Evolutionary conservation across 2,888 invertebrate genomes (phyloP).

Genomic region (Nezara viridula): DNA sequence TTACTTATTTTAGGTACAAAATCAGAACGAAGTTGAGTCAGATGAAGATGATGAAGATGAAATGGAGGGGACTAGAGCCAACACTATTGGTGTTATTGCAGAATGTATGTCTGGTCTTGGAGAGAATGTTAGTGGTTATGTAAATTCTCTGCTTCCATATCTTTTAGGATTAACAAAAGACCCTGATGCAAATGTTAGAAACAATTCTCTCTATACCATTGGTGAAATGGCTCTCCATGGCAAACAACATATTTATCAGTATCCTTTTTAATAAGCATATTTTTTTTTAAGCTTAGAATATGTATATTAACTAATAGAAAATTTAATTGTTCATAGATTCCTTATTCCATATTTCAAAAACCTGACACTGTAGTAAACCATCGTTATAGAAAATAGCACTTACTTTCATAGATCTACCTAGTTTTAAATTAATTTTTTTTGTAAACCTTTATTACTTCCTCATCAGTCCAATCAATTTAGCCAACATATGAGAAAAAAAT

Average conservation of each 20-base stretch:
- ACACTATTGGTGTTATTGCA: slow-evolving; percentile 75
- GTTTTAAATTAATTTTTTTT: background rate
- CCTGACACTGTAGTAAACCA: no score
- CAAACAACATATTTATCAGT: slow-evolving; percentile 76
- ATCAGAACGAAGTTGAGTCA: slow-evolving; percentile 76
- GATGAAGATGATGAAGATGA: slow-evolving; percentile 69
- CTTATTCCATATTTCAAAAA: no score
- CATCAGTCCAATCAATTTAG: no score
- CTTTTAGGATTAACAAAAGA: slow-evolving; percentile 76
- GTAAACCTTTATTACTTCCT: slow-evolving; percentile 66
- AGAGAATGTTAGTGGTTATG: slow-evolving; percentile 71
- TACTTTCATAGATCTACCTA: no score
- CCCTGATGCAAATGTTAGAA: slow-evolving; percentile 79
- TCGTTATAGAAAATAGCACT: no score
- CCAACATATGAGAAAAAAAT: no score
- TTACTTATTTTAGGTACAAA: slow-evolving; percentile 70
- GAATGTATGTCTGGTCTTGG: slow-evolving; percentile 79
- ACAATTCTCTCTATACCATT: slow-evolving; percentile 82
- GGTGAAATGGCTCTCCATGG: slow-evolving; percentile 81
- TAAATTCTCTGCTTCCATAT: slow-evolving; percentile 75
- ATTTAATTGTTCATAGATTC: background rate
- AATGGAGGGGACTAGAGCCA: slow-evolving; percentile 64
- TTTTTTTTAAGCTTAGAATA: slow-evolving; percentile 3
- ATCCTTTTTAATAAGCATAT: slow-evolving; percentile 68
- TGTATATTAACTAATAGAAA: background rate